phyloP scores from a whole-genome alignment of 2,888 invertebrate species.

The Andrena minutula region DNA sequence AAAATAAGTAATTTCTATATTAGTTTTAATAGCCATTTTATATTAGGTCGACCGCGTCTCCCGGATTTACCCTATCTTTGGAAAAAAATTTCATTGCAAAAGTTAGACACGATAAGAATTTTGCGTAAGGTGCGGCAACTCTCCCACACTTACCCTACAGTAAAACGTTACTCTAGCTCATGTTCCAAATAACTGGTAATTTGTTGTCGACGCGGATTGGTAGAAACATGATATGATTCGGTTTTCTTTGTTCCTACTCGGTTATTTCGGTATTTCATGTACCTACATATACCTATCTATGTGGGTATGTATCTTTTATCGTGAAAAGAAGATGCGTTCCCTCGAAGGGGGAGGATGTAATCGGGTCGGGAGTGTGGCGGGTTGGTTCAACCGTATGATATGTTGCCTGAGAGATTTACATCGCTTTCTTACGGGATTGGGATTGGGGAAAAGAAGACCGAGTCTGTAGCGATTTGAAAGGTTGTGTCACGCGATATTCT shows the following conservation, averaged over 20 bases:
- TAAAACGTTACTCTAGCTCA: no score
- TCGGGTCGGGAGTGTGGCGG: conserved; percentile 68
- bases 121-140: no score
- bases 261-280: conserved; percentile 2
- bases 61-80: no score
- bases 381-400: conserved; percentile 76
- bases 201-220: not conserved
- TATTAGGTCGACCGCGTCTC: no score
- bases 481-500: not conserved
- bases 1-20: no score
- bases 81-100: no score
- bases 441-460: conserved; percentile 75
- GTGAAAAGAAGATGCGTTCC: conserved; percentile 58
- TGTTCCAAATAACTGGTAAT: not conserved
- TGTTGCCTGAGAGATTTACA: conserved; percentile 83
- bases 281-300: not conserved
- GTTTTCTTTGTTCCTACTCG: not conserved
- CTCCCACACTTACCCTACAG: no score
- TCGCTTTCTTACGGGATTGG: conserved; percentile 75
- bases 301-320: conserved; percentile 58
- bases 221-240: not conserved
- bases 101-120: no score
- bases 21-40: no score
- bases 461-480: conserved; percentile 58
- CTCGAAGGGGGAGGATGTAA: conserved; percentile 71